Base-by-base conservation (phyloP, 2,888 invertebrate species). In the Leptopilina myrica region DNA sequence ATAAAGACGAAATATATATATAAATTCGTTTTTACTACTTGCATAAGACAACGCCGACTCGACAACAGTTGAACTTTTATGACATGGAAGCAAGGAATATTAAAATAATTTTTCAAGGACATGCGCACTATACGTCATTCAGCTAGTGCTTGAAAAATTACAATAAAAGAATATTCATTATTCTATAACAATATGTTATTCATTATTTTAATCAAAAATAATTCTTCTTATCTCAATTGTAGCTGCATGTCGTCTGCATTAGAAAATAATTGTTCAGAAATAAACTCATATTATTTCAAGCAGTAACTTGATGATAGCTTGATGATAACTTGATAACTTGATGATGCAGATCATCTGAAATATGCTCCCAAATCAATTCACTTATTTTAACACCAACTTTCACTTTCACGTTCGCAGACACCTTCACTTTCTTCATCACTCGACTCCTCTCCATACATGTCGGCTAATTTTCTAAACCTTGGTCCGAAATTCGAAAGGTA, bases 401-500 rank as follows among this genome's bases (percentile, higher is more conserved):
- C 97, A 76, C 92, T 93, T 79, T 93, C 92, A 20, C 93, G 91
- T 91, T 96, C 96, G 33, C 94, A 95, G 77, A 95, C 95, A 81
- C 95, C 95, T 87, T 96, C 94, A 81, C 96, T 96, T 86, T 97
- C 97, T 78, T 95, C 95, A 86, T 97, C 97, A 81, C 96, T 96
- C 33, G 95, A 95, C 88, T 95, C 95, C 89, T 97, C 97, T n/a
- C 97, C 97, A 89, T 98, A 98, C 97, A 98, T 97, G 89, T 98
- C 97, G 75, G 98, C 98, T 85, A 98, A 92, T 88, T 98, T 98
- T 86, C 97, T 95, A 95, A 98, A 98, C 84, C 98, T 94, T n/a
- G 98, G 98, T 73, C 98, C 98, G 92, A 98, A 98, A 91, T 97
- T 97, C 66, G 97, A 97, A 87, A 98, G 93, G 91, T 98, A 98